Conservation (phyloP, 2,113 vertebrate genomes). For the Illadopsis cleaveri region DNA sequence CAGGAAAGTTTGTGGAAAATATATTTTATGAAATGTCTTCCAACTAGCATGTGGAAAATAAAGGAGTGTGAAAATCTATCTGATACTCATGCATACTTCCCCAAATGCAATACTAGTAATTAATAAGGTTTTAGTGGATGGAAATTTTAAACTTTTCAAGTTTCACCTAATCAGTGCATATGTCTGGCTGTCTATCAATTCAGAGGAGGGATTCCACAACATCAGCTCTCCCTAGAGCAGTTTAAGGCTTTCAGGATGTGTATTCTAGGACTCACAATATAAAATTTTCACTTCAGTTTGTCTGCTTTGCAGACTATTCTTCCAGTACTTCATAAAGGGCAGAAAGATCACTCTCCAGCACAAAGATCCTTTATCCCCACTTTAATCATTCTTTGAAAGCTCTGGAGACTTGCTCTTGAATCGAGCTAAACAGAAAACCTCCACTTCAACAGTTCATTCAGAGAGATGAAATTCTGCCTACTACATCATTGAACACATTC, state of each 20-base stretch:
- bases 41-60: background rate
- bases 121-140: background rate
- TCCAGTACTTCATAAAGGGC: background rate
- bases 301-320: background rate
- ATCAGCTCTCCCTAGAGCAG: background rate
- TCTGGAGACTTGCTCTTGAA: background rate
- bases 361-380: background rate
- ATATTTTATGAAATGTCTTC: background rate
- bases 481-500: conserved; percentile 25
- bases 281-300: background rate
- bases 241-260: background rate
- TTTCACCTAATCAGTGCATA: background rate
- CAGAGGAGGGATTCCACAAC: background rate
- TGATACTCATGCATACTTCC: background rate
- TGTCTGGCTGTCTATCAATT: background rate
- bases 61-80: background rate
- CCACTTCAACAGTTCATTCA: conserved; percentile 19
- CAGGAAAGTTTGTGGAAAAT: background rate
- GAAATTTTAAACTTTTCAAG: background rate
- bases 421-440: conserved; percentile 17
- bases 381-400: conserved; percentile 28
- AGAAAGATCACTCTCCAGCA: background rate
- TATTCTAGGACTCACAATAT: background rate
- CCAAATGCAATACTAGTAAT: background rate
- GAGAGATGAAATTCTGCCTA: conserved; percentile 10